Evolutionary conservation across 2,888 invertebrate species (phyloP).

Genomic region (Lepas anatifera): DNA sequence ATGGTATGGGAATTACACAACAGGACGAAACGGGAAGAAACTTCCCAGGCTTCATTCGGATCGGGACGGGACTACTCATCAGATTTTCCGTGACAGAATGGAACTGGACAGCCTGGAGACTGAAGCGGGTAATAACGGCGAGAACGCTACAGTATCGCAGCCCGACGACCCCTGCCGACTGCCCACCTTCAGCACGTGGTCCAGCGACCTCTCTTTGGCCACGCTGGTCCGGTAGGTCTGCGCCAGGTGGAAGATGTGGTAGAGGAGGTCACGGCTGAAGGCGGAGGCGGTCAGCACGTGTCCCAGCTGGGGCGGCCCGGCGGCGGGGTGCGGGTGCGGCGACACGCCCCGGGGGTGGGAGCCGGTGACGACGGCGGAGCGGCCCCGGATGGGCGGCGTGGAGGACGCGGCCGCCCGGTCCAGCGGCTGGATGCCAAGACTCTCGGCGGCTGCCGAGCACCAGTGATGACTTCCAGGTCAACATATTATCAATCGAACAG

Average conservation of each 20-base stretch:
- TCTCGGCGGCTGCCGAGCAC: neutral
- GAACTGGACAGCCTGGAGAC: too few species aligned
- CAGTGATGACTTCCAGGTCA: constrained; percentile 29
- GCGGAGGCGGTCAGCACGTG: constrained; percentile 73
- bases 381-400: constrained; percentile 19
- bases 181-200: constrained; percentile 61
- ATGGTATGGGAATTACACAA: too few species aligned
- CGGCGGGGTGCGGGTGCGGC: neutral
- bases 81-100: too few species aligned
- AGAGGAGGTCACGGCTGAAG: constrained; percentile 77
- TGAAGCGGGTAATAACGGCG: too few species aligned
- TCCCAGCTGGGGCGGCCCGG: constrained; percentile 39
- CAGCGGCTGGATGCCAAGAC: constrained; percentile 17
- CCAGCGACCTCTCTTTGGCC: constrained; percentile 65
- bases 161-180: too few species aligned
- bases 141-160: too few species aligned
- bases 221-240: constrained; percentile 72
- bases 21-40: too few species aligned
- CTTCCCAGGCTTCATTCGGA: too few species aligned
- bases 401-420: constrained; percentile 31
- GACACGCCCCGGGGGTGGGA: neutral
- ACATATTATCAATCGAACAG: too few species aligned
- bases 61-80: too few species aligned
- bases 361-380: constrained; percentile 33
- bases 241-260: constrained; percentile 87